Percentiles rank a stretch among this genome's conserved stretches.
phyloP scores from a whole-genome alignment of 2,888 invertebrate species.

The Trisateles emortualis region DNA sequence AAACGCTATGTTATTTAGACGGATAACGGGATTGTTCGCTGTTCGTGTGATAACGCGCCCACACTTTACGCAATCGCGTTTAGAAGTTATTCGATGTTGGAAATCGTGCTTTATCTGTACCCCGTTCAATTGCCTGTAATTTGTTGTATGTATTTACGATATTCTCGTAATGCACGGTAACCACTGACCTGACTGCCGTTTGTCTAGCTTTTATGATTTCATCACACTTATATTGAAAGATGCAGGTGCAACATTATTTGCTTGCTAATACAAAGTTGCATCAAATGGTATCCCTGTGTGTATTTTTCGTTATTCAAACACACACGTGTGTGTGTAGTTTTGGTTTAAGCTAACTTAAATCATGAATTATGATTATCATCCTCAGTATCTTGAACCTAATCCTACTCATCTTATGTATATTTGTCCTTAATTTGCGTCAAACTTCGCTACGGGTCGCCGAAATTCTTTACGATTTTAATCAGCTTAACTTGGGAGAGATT shows the following conservation, averaged over 20 bases:
- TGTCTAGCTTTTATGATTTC: conserved; percentile 31
- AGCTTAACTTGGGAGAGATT: no score
- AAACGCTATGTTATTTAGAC: conserved; percentile 71
- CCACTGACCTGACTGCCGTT: conserved; percentile 29
- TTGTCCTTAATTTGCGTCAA: no score
- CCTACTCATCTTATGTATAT: no score
- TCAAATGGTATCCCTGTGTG: background rate
- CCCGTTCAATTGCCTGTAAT: conserved; percentile 48
- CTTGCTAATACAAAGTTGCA: background rate
- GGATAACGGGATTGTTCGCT: conserved; percentile 71
- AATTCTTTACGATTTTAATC: no score
- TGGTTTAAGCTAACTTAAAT: no score
- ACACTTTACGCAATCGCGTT: conserved; percentile 59
- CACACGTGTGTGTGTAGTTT: no score
- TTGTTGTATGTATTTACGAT: conserved; percentile 46
- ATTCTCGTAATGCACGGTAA: conserved; percentile 44
- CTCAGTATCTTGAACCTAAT: no score
- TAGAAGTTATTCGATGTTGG: conserved; percentile 49
- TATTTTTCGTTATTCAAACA: background rate
- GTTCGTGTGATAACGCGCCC: conserved; percentile 67
- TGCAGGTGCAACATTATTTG: background rate
- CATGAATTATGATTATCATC: no score
- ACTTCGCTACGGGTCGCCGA: no score
- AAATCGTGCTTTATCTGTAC: conserved; percentile 50
- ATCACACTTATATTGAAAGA: conserved; percentile 23